These are phyloP conservation scores for Trematomus bernacchii DNA, from an alignment of 2,797 vertebrate genomes.

Conservation along the genomic window DNA sequence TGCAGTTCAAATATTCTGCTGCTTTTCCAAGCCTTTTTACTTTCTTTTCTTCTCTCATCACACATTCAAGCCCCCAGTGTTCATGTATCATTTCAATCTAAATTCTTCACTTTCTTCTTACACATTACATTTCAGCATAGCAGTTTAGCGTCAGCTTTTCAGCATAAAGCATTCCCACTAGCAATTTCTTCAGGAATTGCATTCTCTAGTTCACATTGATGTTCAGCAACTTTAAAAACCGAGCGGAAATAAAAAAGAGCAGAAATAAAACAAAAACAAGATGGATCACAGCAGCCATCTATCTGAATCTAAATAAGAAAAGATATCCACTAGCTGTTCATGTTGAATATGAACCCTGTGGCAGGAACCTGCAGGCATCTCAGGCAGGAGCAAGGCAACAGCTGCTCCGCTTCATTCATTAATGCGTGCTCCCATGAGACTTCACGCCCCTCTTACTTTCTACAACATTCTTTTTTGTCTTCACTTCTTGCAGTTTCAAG, in stretches of 20 bases:
- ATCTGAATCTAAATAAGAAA: conserved; percentile 19
- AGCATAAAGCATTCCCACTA: too few species aligned
- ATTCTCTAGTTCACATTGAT: neutral
- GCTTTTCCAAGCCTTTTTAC: too few species aligned
- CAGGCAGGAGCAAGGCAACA: conserved; percentile 42
- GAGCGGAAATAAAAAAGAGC: neutral
- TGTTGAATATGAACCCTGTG: conserved; percentile 47
- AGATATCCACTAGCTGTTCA: conserved; percentile 35
- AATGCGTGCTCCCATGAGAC: conserved; percentile 42
- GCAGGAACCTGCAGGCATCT: conserved; percentile 53
- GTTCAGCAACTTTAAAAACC: neutral
- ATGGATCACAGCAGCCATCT: neutral
- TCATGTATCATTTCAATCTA: too few species aligned
- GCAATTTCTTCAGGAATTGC: too few species aligned
- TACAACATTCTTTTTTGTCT: conserved; percentile 12
- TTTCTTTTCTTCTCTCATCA: too few species aligned
- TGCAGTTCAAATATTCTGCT: too few species aligned
- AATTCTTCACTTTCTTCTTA: too few species aligned
- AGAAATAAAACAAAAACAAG: neutral
- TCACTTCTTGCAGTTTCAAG: conserved; percentile 28
- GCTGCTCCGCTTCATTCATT: conserved; percentile 71
- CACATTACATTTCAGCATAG: too few species aligned
- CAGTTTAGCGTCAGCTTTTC: too few species aligned
- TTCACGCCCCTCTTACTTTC: conserved; percentile 15
- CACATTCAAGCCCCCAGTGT: too few species aligned